These are phyloP conservation scores for Sparidentex hasta DNA, from an alignment of 2,797 vertebrate species.

Conservation along the genomic window DNA sequence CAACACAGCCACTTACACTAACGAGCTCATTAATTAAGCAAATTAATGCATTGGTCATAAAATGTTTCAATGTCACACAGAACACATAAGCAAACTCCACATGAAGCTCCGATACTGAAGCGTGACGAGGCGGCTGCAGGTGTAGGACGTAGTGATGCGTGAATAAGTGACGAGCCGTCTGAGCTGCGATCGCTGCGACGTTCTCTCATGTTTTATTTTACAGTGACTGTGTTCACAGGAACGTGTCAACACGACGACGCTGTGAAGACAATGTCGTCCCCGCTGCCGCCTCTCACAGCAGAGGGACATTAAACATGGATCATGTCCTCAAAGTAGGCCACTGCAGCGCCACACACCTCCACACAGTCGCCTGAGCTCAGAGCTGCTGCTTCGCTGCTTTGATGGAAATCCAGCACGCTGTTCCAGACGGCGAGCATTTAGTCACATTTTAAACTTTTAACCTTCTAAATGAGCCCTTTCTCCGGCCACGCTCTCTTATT, in stretches of 20 bases:
- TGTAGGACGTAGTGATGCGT: not conserved
- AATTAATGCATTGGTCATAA: conserved; percentile 49
- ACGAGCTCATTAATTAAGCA: conserved; percentile 64
- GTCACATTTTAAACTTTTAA: conserved; percentile 18
- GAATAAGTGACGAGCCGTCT: conserved; percentile 7
- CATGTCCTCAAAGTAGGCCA: conserved; percentile 65
- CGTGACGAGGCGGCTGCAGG: not conserved
- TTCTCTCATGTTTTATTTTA: conserved; percentile 38
- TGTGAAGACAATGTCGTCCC: conserved; percentile 36
- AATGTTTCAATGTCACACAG: conserved; percentile 28
- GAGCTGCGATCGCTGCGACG: not conserved
- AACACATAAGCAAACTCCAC: not conserved
- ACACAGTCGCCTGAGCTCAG: conserved; percentile 19
- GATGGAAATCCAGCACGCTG: conserved; percentile 6
- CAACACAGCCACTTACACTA: conserved; percentile 42
- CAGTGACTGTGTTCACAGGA: conserved; percentile 23
- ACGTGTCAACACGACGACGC: conserved; percentile 24
- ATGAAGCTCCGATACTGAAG: not conserved
- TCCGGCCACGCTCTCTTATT: not conserved
- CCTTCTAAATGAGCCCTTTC: not conserved
- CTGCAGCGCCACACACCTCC: conserved; percentile 51
- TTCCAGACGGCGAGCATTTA: not conserved
- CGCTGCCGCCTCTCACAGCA: conserved; percentile 23
- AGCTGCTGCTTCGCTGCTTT: conserved; percentile 29
- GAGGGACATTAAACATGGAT: conserved; percentile 65